Base-by-base conservation (phyloP, 2,888 invertebrate species). In the Itoplectis maculator region DNA sequence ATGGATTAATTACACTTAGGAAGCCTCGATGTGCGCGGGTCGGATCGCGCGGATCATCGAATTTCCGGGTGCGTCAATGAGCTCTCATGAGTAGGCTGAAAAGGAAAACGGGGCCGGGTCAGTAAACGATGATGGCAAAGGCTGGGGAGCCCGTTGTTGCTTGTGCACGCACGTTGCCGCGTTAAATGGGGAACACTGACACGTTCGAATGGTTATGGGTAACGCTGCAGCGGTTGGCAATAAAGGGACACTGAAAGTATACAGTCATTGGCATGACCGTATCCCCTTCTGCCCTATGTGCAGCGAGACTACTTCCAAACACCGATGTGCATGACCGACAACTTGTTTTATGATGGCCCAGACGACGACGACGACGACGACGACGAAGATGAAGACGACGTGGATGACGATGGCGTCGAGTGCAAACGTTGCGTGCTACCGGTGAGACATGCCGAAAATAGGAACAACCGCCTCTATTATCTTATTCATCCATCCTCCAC, bases 31-130 rank as follows among this genome's bases (percentile, higher is more conserved):
- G 69, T 69, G 69, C 42, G 13, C 73, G 40, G 61, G 37, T 81
- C 11, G 51, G 54, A 35, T 35, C 13, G 77, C 54, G 68, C 45
- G 42, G 77, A 69, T 69, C 63, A 73, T 78, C 68, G 73, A 77
- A 81, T 81, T 77, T 81, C 77, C 81, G 77, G 73, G 69, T 40
- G 7, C 61, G 69, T 74, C 74, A 81, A 74, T 70, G 77, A 81
- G 69, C 20, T 29, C 40, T 73, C 69, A 78, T 61, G 63, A 78
- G 9, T 61, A 20, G 45, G 20, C 23, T 20, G 45, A 51, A 29
- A 51, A 68, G 68, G 23, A 66, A 69, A 78, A 78, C 47, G 73
- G 42, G 81, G 72, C 77, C 81, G 51, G 18, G 61, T 81, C 70
- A 23, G 35, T 77, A 72, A 72, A 59, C 59, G 59, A n/a, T 29